A percentile compares a stretch with the other conserved stretches of the same genome.
Conservation (phyloP, 1,140 invertebrate genomes). For the Episyrphus balteatus region DNA sequence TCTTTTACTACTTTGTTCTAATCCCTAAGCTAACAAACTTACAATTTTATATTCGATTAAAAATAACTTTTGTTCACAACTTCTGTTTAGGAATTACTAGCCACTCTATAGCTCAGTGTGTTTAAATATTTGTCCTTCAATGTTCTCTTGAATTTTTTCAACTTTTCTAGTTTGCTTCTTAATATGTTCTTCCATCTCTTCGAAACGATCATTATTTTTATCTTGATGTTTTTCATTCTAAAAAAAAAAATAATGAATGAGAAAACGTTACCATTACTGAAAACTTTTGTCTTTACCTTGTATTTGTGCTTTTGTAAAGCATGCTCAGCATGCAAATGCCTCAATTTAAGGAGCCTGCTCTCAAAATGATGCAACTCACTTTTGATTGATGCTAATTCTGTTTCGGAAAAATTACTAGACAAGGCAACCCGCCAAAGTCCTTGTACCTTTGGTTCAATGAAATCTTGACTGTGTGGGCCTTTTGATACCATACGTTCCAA, state of each 20-base stretch:
- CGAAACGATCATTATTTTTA: constrained; percentile 47
- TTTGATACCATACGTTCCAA: constrained; percentile 58
- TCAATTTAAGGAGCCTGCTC: constrained; percentile 68
- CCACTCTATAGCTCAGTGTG: constrained; percentile 56
- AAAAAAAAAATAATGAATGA: constrained; percentile 6
- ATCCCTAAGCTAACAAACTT: too few relatives aligned
- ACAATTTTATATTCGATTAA: too few relatives aligned
- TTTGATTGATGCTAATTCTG: constrained; percentile 76
- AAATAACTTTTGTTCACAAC: too few relatives aligned
- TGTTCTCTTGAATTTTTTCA: constrained; percentile 72
- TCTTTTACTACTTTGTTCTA: too few relatives aligned
- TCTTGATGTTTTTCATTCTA: constrained; percentile 47
- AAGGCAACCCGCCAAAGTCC: constrained; percentile 74
- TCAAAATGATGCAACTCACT: constrained; percentile 82
- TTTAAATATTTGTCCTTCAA: constrained; percentile 66
- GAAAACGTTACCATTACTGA: not conserved
- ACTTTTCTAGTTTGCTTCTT: constrained; percentile 74
- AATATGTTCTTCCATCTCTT: constrained; percentile 57
- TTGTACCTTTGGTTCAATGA: constrained; percentile 81
- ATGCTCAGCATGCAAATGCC: constrained; percentile 67
- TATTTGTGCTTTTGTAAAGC: constrained; percentile 51
- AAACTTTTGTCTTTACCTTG: constrained; percentile 35
- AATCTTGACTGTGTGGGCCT: constrained; percentile 66
- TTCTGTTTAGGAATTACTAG: too few relatives aligned
- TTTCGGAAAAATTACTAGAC: constrained; percentile 63